These are phyloP conservation scores for Falco punctatus DNA, from an alignment of 2,113 vertebrate genomes.

Conservation along the genomic window DNA sequence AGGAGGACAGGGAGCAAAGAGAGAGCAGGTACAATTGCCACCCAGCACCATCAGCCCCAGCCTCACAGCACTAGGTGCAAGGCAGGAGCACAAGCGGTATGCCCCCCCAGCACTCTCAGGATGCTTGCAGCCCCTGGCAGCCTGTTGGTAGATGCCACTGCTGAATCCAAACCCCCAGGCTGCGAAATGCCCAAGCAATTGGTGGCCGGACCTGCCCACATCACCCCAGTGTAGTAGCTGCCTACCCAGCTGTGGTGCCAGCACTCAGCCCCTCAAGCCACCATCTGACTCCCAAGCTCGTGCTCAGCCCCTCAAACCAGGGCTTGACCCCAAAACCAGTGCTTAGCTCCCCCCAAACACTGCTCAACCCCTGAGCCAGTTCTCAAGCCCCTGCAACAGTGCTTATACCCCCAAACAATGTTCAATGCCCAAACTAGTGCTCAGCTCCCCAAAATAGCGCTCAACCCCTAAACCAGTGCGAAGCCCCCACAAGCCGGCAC, in stretches of 20 bases:
- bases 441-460: neutral
- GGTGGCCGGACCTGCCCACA: neutral
- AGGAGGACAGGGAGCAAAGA: neutral
- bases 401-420: neutral
- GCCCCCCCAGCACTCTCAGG: neutral
- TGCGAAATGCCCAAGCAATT: rapidly evolving
- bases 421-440: neutral
- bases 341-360: rapidly evolving
- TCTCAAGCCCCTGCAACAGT: neutral
- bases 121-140: neutral
- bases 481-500: rapidly evolving
- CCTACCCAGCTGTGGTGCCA: rapidly evolving
- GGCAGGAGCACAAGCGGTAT: neutral
- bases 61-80: rapidly evolving
- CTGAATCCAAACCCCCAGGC: neutral
- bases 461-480: neutral
- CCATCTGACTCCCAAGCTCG: neutral
- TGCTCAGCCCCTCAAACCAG: neutral
- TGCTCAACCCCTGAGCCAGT: neutral
- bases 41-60: neutral
- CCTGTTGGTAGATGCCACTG: neutral
- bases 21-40: neutral
- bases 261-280: neutral
- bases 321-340: neutral
- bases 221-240: neutral